Percentiles rank a stretch among this genome's conserved stretches.
Conservation (phyloP, 2,797 vertebrate genomes). For the Myripristis jacobus region DNA sequence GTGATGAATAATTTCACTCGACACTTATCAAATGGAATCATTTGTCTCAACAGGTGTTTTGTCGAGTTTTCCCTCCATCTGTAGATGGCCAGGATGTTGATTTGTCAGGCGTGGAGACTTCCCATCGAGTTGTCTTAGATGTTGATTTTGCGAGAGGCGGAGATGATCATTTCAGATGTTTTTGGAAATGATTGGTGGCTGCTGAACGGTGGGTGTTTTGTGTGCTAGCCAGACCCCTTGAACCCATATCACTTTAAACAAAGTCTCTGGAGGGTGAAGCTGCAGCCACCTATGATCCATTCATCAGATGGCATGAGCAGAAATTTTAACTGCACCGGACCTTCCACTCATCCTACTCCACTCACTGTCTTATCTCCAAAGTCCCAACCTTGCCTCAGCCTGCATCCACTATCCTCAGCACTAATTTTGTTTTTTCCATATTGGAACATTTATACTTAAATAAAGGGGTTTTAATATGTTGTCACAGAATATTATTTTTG, state of each 20-base stretch:
- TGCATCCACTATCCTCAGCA: too few species aligned
- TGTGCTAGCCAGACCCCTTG: slow-evolving; percentile 21
- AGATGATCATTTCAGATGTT: slow-evolving; percentile 52
- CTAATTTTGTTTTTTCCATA: too few species aligned
- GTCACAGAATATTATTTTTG: too few species aligned
- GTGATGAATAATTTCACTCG: slow-evolving; percentile 20
- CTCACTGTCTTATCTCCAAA: not conserved
- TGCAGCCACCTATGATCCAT: slow-evolving; percentile 22
- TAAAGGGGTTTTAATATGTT: too few species aligned
- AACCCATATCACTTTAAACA: slow-evolving; percentile 17
- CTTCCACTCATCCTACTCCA: slow-evolving; percentile 6
- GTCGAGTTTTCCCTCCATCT: slow-evolving; percentile 6
- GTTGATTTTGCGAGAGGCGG: slow-evolving; percentile 4
- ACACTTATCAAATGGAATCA: slow-evolving; percentile 17
- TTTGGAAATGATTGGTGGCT: slow-evolving; percentile 29
- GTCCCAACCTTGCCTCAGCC: not conserved
- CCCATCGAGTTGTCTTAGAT: slow-evolving; percentile 7
- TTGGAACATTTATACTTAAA: too few species aligned
- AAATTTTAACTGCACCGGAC: not conserved
- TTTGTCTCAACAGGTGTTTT: slow-evolving; percentile 49
- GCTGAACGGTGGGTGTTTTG: slow-evolving; percentile 31
- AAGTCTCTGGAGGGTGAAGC: slow-evolving; percentile 9
- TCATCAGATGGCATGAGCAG: slow-evolving; percentile 18
- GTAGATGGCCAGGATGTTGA: slow-evolving; percentile 26
- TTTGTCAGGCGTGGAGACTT: slow-evolving; percentile 32